These are phyloP conservation scores for Egretta garzetta DNA, from an alignment of 2,113 vertebrate genomes.

Conservation along the genomic window DNA sequence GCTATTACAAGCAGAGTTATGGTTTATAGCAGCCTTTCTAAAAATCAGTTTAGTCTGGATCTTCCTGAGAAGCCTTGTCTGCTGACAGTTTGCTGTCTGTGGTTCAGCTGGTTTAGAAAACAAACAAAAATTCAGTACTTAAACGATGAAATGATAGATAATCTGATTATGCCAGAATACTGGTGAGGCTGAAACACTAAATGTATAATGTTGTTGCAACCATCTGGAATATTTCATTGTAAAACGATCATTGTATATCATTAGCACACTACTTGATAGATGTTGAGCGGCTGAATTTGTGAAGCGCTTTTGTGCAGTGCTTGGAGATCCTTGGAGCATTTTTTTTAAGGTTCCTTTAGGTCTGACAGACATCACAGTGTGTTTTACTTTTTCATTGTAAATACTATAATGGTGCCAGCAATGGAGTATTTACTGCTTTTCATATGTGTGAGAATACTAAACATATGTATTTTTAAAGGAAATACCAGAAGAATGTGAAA, in stretches of 20 bases:
- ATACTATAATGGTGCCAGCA: slow-evolving; percentile 28
- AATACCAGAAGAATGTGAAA: slow-evolving; percentile 64
- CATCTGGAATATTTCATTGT: neutral
- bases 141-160: neutral
- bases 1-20: neutral
- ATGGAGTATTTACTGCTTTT: slow-evolving; percentile 56
- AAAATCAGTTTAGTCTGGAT: slow-evolving; percentile 22
- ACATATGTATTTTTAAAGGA: slow-evolving; percentile 66
- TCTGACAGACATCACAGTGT: neutral
- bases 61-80: neutral
- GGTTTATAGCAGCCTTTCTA: neutral
- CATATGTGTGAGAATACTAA: slow-evolving; percentile 66
- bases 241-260: neutral
- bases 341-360: neutral
- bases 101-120: neutral
- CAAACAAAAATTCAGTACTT: neutral
- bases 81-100: neutral
- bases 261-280: neutral
- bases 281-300: neutral
- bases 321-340: neutral
- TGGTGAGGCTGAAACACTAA: neutral
- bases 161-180: neutral
- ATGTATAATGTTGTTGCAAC: neutral
- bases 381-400: neutral
- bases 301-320: neutral